Evolutionary conservation across 2,797 vertebrate genomes (phyloP).

Genomic region (Oophaga sylvatica): DNA sequence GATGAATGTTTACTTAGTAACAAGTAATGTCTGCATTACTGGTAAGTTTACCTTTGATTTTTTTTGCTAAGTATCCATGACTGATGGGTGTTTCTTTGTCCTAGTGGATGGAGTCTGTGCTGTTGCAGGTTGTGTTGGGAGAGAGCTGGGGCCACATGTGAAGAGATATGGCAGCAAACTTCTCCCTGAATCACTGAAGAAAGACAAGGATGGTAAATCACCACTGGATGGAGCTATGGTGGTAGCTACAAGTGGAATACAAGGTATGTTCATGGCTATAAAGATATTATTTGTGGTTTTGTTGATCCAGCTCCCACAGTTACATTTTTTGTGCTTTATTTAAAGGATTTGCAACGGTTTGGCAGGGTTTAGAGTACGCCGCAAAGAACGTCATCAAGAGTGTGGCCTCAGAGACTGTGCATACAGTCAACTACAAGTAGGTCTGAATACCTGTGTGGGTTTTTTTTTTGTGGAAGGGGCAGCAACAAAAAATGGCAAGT

Average conservation of each 20-base stretch:
- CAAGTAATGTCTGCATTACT: background rate
- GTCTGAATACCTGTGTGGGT: conserved; percentile 56
- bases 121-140: conserved; percentile 87
- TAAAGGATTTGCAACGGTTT: conserved; percentile 94
- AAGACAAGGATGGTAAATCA: conserved; percentile 92
- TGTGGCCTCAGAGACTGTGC: conserved; percentile 92
- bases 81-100: background rate
- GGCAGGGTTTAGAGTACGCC: conserved; percentile 93
- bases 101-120: conserved; percentile 93
- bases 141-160: conserved; percentile 91
- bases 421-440: conserved; percentile 93
- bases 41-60: background rate
- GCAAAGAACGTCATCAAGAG: conserved; percentile 90
- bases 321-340: conserved; percentile 10
- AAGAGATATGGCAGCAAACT: conserved; percentile 95
- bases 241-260: conserved; percentile 93
- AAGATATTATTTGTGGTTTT: background rate
- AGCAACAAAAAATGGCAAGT: too few species aligned
- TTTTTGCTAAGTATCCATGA: background rate
- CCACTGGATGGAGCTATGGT: conserved; percentile 93
- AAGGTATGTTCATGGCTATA: conserved; percentile 78
- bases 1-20: background rate
- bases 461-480: too few species aligned
- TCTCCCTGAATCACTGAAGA: conserved; percentile 93
- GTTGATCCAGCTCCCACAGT: conserved; percentile 48